These are phyloP conservation scores for Trichoplusia ni DNA, from an alignment of 1,140 invertebrate species.

Conservation along the genomic window DNA sequence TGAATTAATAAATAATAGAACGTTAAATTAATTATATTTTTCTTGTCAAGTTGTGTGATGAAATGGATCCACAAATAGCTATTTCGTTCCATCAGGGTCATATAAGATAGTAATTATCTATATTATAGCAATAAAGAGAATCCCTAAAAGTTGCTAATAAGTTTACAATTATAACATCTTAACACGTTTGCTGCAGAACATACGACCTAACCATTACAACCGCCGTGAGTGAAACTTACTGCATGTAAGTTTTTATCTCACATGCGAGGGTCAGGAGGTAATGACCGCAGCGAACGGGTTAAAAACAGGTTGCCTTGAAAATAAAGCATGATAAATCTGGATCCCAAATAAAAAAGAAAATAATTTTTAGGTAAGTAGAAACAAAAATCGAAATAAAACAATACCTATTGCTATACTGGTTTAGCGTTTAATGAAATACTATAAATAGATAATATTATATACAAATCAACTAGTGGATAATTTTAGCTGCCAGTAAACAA, in stretches of 20 bases:
- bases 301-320: background rate
- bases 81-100: background rate
- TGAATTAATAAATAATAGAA: conserved; percentile 5
- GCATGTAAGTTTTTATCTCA: background rate
- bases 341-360: background rate
- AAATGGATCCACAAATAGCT: conserved; percentile 6
- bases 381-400: no score
- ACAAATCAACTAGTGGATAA: background rate
- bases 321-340: conserved; percentile 24
- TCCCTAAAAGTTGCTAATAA: background rate
- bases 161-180: background rate
- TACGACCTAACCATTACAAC: background rate
- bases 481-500: conserved; percentile 1
- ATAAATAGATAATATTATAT: background rate
- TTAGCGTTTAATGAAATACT: background rate
- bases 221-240: background rate
- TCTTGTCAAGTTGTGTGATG: background rate
- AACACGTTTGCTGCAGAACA: background rate
- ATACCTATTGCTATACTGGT: no score
- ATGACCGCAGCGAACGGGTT: background rate
- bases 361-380: background rate
- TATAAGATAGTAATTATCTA: conserved; percentile 3
- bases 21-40: background rate
- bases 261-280: no score
- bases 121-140: background rate